Conservation (phyloP, 2,113 vertebrate species). For the Odontophorus gujanensis region DNA sequence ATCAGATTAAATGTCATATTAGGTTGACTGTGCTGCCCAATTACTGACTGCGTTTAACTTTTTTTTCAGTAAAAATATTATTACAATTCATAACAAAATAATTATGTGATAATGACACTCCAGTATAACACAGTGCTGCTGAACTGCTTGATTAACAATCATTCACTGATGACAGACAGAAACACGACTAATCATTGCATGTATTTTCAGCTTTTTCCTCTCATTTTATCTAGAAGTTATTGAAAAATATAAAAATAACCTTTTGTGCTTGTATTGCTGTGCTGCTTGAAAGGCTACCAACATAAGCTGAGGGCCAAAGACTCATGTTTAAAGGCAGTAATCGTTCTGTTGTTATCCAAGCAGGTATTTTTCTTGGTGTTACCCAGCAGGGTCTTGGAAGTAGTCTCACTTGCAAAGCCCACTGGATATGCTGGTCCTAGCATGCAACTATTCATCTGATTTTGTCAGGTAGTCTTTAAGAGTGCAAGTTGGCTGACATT, state of each 20-base stretch:
- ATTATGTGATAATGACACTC: conserved; percentile 13
- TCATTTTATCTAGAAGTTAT: background rate
- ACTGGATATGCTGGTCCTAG: background rate
- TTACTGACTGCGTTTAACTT: background rate
- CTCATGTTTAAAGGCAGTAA: background rate
- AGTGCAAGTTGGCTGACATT: background rate
- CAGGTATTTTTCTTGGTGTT: background rate
- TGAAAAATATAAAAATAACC: background rate
- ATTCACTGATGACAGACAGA: background rate
- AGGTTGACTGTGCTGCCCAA: background rate
- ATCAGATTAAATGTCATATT: conserved; percentile 12
- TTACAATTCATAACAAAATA: conserved; percentile 6
- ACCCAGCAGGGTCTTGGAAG: rapidly evolving
- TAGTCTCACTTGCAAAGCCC: background rate
- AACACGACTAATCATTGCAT: background rate
- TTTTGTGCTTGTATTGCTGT: background rate
- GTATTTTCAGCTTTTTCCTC: background rate
- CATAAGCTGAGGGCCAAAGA: background rate
- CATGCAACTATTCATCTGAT: background rate
- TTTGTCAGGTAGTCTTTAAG: background rate
- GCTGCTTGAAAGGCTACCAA: background rate
- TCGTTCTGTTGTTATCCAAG: background rate
- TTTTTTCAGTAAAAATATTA: conserved; percentile 30
- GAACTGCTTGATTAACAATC: conserved; percentile 8
- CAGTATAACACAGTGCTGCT: conserved; percentile 9